A percentile compares a stretch with the other conserved stretches of the same genome.
Evolutionary conservation across 2,888 invertebrate species (phyloP).

Genomic region (Eupithecia exiguata): DNA sequence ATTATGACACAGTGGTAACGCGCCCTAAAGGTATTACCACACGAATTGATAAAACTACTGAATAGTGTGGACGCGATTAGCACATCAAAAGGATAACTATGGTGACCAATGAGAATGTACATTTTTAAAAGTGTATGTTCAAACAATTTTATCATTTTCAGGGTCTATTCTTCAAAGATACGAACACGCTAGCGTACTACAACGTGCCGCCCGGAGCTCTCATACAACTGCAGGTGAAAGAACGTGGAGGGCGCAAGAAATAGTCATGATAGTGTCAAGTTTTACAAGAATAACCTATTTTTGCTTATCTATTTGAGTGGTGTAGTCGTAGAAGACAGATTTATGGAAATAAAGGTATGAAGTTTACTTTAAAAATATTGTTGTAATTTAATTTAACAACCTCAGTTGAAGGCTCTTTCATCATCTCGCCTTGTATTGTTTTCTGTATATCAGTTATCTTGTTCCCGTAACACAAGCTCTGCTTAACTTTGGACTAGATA

Average conservation of each 20-base stretch:
- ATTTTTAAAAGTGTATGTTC: not conserved
- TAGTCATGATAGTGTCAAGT: constrained; percentile 67
- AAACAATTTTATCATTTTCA: constrained; percentile 67
- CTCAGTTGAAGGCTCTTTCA: not conserved
- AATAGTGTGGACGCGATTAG: not conserved
- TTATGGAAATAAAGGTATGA: constrained; percentile 33
- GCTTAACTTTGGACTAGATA: not conserved
- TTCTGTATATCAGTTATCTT: no score
- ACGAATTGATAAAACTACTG: no score
- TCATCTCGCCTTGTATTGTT: no score
- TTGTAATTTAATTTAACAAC: not conserved
- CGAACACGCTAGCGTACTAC: constrained; percentile 96
- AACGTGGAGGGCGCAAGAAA: constrained; percentile 98
- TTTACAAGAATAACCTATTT: not conserved
- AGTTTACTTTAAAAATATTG: constrained; percentile 3
- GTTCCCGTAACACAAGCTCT: no score
- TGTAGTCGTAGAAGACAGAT: constrained; percentile 13
- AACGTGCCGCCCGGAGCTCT: constrained; percentile 94
- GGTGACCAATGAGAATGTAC: not conserved
- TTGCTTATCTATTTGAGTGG: not conserved
- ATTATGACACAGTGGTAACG: no score
- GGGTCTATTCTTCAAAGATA: constrained; percentile 99
- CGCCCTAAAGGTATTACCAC: no score
- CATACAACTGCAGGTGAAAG: constrained; percentile 96
- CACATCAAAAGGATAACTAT: not conserved